Evolutionary conservation across 1,140 invertebrate genomes (phyloP), one percentile per base, ranked within the genome.

Genomic region (Drosophila kohkoa): DNA sequence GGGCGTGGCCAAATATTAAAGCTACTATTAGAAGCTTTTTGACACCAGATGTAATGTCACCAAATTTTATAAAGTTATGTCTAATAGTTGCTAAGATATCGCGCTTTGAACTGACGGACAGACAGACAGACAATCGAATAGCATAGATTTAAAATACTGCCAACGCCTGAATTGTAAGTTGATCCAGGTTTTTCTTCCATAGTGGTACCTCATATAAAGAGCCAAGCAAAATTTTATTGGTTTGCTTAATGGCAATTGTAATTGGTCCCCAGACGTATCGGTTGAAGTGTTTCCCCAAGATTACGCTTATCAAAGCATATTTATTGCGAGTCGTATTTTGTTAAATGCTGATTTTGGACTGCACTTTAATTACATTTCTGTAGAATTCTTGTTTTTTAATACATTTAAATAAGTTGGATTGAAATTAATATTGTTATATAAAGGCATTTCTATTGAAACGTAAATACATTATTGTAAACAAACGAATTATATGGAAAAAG

Each of bases 291-390:
- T 38, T 43, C 41, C 11, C 13, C 13, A 46, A 43, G 35, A 25
- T 43, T 43, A 43, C 38, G 10, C 20, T 58, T 58, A 58, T 58
- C 38, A 28, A 59, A 41, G 8, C 41, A 57, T 25, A 25, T 25
- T 25, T 25, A 25, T 25, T 25, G 3, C 20, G 20, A 25, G 20
- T 25, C 20, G 20, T 25, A 25, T 25, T 25, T 25, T 25, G 20
- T 25, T 25, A 0, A 25, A 25, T 25, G 20, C 20, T 25, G 30
- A 11, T 15, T 46, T 10, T 32, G 8, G n/a, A 2, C 30, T 69
- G 55, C 35, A 3, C 20, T 25, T 25, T 3, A 25, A 25, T 25
- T 25, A 25, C 20, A 25, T 25, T 25, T 25, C 3, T 25, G 20
- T 3, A 25, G 20, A 25, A 25, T 25, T 25, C 20, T 25, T 25